Percentiles rank a stretch among this genome's conserved stretches.
Evolutionary conservation across 2,888 invertebrate species (phyloP).

Genomic region (Drosophila sordidula): DNA sequence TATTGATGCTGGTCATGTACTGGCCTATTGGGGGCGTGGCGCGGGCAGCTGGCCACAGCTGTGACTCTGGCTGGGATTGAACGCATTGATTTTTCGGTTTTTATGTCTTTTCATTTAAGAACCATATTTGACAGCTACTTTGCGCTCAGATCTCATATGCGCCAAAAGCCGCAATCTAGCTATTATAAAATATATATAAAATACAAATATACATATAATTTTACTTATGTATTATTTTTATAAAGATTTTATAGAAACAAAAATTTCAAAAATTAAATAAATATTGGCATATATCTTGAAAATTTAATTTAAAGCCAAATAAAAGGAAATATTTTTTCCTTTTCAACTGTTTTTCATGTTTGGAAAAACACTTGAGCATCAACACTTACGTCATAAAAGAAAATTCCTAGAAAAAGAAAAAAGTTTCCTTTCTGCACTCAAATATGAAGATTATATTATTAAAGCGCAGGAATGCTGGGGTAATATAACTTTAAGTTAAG

Average conservation of each 20-base stretch:
- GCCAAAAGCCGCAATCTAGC: not conserved
- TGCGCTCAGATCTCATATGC: slow-evolving; percentile 25
- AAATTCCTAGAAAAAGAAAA: not conserved
- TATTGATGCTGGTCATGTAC: slow-evolving; percentile 76
- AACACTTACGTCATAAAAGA: too few relatives aligned
- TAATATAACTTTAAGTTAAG: not conserved
- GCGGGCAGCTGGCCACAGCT: slow-evolving; percentile 49
- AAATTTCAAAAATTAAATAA: too few relatives aligned
- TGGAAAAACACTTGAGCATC: not conserved
- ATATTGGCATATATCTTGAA: not conserved
- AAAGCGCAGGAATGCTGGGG: not conserved
- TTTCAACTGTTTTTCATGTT: too few relatives aligned
- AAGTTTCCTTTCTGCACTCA: not conserved
- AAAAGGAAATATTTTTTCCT: too few relatives aligned
- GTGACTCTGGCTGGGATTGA: slow-evolving; percentile 30
- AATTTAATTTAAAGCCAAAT: not conserved
- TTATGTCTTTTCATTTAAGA: slow-evolving; percentile 69
- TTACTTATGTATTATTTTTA: not conserved
- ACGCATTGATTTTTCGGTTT: slow-evolving; percentile 67
- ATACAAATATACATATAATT: not conserved
- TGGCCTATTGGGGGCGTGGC: slow-evolving; percentile 31
- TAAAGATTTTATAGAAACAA: too few relatives aligned
- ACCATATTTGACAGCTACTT: slow-evolving; percentile 60
- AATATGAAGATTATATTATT: not conserved
- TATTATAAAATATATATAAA: not conserved